Evolutionary conservation across 2,113 vertebrate species (phyloP), one percentile per base, ranked within the genome.

Genomic region (Apistogramma diplotaenia): DNA sequence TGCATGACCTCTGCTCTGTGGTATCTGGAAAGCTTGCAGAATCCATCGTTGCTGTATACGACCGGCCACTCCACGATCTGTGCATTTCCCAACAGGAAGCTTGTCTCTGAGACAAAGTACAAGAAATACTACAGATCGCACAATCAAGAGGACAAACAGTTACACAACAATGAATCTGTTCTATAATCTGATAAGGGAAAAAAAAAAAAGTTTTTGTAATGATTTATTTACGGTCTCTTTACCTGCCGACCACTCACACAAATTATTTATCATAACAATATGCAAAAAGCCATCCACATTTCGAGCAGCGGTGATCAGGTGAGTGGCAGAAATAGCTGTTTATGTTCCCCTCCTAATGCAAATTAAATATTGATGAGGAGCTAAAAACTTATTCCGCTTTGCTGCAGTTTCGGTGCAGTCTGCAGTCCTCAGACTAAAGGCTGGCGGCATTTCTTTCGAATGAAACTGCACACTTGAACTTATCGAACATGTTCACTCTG

Each of bases 41-140:
- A 99, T 84, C 98, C 98, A 95, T 99, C 98, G 94, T 99, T 99
- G 96, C 98, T 99, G 87, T 99, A 99, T 75, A 99, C 98, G 92
- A 99, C 96, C 1, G 98, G 98, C 98, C 98, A 99, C 74, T 99
- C 97, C 92, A 99, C 95, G 31, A 99, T 98, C 93, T 99, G 98
- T 58, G 98, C 98, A 71, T 99, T 99, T 88, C 98, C 98, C 95
- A 99, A 91, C 89, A 99, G 90, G 95, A 99, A 99, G 93, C 98
- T 99, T 74, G 97, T 99, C 95, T 99, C 98, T 99, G 92, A 57
- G 83, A 43, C 57, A 76, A 86, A 49, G 77, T 51, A 80, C 67
- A 21, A 0, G 12, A 13, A 53, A 61, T 33, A 21, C 16, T 23
- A 15, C 19, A 71, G 19, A 61, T 21, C 40, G 46, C 10, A 56